Evolutionary conservation across 2,113 vertebrate genomes (phyloP).

Genomic region (Saimiri boliviensis): DNA sequence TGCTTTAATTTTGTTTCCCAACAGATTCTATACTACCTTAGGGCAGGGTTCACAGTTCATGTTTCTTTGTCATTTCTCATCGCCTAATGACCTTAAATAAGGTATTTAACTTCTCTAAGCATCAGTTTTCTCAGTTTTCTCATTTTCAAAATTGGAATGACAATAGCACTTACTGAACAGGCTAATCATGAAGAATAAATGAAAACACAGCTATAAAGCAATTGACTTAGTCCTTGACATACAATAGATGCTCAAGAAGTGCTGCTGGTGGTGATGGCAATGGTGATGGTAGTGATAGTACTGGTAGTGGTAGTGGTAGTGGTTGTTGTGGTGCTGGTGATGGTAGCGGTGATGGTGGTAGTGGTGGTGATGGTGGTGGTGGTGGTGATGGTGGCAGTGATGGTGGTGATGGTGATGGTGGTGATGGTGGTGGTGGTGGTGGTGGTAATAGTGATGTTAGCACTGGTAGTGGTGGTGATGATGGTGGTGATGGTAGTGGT

Average conservation of each 20-base stretch:
- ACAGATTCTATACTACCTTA: not conserved
- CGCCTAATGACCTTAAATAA: not conserved
- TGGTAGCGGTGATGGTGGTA: fast-evolving
- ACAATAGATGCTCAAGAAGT: not conserved
- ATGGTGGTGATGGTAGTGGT: fast-evolving
- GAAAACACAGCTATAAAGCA: not conserved
- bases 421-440: fast-evolving
- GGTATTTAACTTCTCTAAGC: not conserved
- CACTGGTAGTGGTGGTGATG: fast-evolving
- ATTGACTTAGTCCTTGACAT: not conserved
- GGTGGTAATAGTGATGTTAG: fast-evolving
- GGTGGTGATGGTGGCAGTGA: fast-evolving
- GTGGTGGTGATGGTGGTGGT: not conserved
- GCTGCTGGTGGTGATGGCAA: fast-evolving
- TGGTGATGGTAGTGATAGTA: fast-evolving
- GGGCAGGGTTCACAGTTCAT: not conserved
- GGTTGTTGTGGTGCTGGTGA: fast-evolving
- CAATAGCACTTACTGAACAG: not conserved
- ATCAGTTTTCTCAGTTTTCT: not conserved
- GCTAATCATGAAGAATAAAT: not conserved
- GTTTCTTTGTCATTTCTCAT: not conserved
- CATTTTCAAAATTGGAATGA: not conserved
- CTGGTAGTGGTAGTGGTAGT: fast-evolving
- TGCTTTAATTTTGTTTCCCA: constrained; percentile 28
- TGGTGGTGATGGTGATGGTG: fast-evolving